Evolutionary conservation across 2,113 vertebrate species (phyloP), one percentile per base, ranked within the genome.

Genomic region (Brachypodius melanocephalos): DNA sequence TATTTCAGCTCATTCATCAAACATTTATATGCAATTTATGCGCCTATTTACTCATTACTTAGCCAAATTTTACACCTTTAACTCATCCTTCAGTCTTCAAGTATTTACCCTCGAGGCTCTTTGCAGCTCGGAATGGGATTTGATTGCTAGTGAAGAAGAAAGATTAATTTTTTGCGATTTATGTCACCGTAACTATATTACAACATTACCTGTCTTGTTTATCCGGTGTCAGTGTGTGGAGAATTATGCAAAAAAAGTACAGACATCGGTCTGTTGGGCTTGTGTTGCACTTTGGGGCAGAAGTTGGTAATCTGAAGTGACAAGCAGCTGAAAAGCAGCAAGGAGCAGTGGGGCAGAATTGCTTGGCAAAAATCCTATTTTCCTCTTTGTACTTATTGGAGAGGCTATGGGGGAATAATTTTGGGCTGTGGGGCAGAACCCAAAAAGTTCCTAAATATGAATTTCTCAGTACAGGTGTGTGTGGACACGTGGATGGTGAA

Each of bases 371-470:
- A 77, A 36, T 38, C 24, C 2, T 3, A 0, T 74, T 84, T 77
- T 13, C 36, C 25, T 15, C n/a, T 34, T 81, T 7, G 1, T 25
- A 2, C 31, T 28, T 31, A 2, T 17, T 55, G 72, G 25, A 10
- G 28, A 45, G 54, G 22, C 57, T 15, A 5, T 49, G 42, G 42
- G 38, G 31, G 26, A n/a, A 8, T 13, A 12, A 38, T 0, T 2
- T 5, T 29, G 65, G 38, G 8, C 38, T 38, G 38, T 38, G 38
- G 49, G 28, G 12, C 31, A 78, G 65, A 62, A 40, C 58, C 43
- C 26, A 43, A 10, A 18, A n/a, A 2, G 8, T 18, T 34, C 9
- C 0, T 25, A 19, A 12, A 2, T 6, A 0, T 0, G 0, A 7
- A 18, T 48, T 38, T 46, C 24, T 71, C 31, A 3, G 1, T 5